Conservation (phyloP, 2,888 invertebrate genomes). For the Drosophila histrio region DNA sequence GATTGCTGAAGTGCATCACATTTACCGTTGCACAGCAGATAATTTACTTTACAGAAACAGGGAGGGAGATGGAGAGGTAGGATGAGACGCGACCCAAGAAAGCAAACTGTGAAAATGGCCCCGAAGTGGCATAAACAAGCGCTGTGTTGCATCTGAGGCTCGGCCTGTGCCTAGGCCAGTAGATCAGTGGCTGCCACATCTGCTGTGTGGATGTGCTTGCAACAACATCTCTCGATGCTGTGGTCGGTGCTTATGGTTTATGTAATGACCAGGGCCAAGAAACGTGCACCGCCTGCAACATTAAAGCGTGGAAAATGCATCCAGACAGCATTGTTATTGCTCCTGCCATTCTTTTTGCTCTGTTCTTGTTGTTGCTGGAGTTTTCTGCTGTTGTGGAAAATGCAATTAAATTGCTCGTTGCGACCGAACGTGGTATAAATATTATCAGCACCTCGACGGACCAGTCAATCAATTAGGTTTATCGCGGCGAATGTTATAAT, state of each 20-base stretch:
- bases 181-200: conserved; percentile 25
- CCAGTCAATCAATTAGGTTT: conserved; percentile 72
- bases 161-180: conserved; percentile 19
- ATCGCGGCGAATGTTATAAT: conserved; percentile 63
- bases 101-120: conserved; percentile 62
- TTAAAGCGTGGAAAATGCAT: conserved; percentile 62
- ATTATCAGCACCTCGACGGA: conserved; percentile 65
- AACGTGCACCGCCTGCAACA: conserved; percentile 59
- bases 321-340: conserved; percentile 41
- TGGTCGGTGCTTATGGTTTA: conserved; percentile 67
- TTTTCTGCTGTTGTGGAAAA: conserved; percentile 53
- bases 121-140: conserved; percentile 45
- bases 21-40: conserved; percentile 67
- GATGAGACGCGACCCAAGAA: conserved; percentile 6
- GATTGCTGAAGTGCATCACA: conserved; percentile 47
- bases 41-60: conserved; percentile 47
- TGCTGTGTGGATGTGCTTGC: conserved; percentile 22
- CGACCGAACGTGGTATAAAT: conserved; percentile 61
- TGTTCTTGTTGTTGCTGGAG: conserved; percentile 20
- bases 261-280: conserved; percentile 52
- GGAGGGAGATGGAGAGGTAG: background rate
- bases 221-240: conserved; percentile 5
- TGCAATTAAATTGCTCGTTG: conserved; percentile 71
- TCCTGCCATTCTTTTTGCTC: conserved; percentile 24
- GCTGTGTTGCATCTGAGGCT: conserved; percentile 10